Base-by-base conservation (phyloP, 37 sponge, comb jelly and placozoan genomes). In the Hormiphora californensis region DNA sequence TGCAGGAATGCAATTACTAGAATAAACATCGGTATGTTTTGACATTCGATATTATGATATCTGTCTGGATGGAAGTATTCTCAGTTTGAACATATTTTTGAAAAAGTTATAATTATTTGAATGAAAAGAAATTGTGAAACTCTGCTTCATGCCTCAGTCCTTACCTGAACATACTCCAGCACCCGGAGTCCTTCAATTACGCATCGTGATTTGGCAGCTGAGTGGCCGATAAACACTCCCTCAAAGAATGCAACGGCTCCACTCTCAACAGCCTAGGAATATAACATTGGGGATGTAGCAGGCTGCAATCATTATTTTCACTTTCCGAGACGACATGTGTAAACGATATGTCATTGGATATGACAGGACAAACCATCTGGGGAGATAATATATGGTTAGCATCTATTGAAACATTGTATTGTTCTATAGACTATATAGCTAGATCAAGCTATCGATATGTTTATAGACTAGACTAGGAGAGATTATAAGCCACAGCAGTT, bases 311-410 rank as follows among this genome's bases (percentile, higher is more conserved):
- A 65, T 32, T 7, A 65, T 21, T 17, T 33, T 27, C 12, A 21
- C 21, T 21, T 38, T 35, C 15, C 67, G 34, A 28, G 37, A 33
- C 67, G 67, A 33, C 67, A 65, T 65, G 67, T 36, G 30, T 17
- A 65, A 7, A 4, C 67, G 67, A 28, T 65, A 65, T 17, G 11
- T 27, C 33, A 65, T 33, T 7, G 67, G 67, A 19, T 65, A 65
- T 35, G 67, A 65, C 19, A 65, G 67, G 67, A 65, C 67, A 19
- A 65, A 33, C 67, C 67, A 65, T 31, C 67, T 65, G 67, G 17
- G 37, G 34, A 33, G 51, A 12, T 46, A 12, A 46, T 8, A 46
- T 8, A 12, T 46, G 12, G 8, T 8, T 46, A 17, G 8, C 11
- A 17, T 46, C 8, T 8, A 17, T 46, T 8, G 8, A 17, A 46